Evolutionary conservation across 1,140 invertebrate species (phyloP), one percentile per base, ranked within the genome.

Genomic region (Choristoneura fumiferana): DNA sequence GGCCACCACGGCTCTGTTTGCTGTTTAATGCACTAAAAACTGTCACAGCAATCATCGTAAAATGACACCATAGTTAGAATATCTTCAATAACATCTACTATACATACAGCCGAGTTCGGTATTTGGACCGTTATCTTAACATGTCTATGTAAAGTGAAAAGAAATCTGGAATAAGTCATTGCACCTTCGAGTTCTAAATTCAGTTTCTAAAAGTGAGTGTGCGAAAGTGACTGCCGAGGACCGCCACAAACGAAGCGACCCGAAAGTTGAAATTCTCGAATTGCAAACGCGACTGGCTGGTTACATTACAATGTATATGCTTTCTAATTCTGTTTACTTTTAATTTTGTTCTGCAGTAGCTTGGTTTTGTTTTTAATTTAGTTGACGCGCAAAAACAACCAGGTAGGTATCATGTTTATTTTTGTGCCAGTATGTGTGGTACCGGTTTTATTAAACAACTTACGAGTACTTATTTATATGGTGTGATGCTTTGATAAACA

Each of bases 361-460:
- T n/a, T 53, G 6, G 12, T 36, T 54, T 54, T 36, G 29, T 36
- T 54, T 54, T 54, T 54, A 35, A 35, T 54, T 54, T 54, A 14
- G 12, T 15, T 14, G n/a, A 10, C 18, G 40, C 17, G 40, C 40
- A 43, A 43, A 43, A 22, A 43, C 0, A 15, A 22, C 3, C 17
- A 18, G 2, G 8, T 43, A n/a, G 15, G 17, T 8, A 8, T 17
- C 38, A 14, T 2, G 38, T 40, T 40, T 43, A 43, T 43, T 39
- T n/a, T 39, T 39, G 14, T 29, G 22, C 22, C 22, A 29, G 22
- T 29, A 6, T 29, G 22, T 29, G n/a, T 29, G 35, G 35, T 12
- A 37, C 35, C 9, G 35, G 35, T 37, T 37, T 37, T 37, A 10
- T 37, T 3, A 4, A 6, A 29, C 22, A 29, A 29, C 22, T 29